These are phyloP conservation scores for Aurelia sp. DNA, from an alignment of 30 jellyfish, hydroid and myxozoan species.

Conservation along the genomic window DNA sequence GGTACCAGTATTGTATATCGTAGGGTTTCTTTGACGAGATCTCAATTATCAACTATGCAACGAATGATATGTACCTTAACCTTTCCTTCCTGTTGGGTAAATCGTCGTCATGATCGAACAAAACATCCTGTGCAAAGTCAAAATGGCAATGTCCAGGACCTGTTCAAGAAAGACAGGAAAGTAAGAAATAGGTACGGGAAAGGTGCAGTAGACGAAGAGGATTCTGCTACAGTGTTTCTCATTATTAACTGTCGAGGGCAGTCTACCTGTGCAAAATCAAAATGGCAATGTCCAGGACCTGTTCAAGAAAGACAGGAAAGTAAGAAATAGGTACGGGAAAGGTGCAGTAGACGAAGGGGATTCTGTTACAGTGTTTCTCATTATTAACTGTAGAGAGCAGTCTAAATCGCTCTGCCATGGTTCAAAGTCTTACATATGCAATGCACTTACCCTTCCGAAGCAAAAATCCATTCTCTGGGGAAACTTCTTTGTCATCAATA, in stretches of 20 bases:
- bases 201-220: no score
- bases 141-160: conserved; percentile 99
- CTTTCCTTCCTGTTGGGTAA: conserved; percentile 14
- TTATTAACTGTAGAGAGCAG: no score
- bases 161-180: neutral
- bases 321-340: no score
- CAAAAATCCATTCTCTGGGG: conserved; percentile 82
- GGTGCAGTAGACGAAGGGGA: no score
- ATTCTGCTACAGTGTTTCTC: no score
- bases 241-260: no score
- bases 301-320: neutral
- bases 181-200: neutral
- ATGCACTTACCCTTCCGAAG: conserved; percentile 81
- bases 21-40: no score
- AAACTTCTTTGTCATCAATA: conserved; percentile 77
- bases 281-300: conserved; percentile 99
- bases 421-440: neutral
- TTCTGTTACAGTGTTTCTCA: no score
- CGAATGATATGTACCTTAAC: conserved; percentile 15
- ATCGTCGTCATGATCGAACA: conserved; percentile 62
- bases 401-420: no score
- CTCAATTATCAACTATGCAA: no score
- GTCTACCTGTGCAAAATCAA: conserved; percentile 97
- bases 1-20: no score
- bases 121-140: conserved; percentile 94